Evolutionary conservation across 2,888 invertebrate genomes (phyloP).

Genomic region (Crioceris asparagi): DNA sequence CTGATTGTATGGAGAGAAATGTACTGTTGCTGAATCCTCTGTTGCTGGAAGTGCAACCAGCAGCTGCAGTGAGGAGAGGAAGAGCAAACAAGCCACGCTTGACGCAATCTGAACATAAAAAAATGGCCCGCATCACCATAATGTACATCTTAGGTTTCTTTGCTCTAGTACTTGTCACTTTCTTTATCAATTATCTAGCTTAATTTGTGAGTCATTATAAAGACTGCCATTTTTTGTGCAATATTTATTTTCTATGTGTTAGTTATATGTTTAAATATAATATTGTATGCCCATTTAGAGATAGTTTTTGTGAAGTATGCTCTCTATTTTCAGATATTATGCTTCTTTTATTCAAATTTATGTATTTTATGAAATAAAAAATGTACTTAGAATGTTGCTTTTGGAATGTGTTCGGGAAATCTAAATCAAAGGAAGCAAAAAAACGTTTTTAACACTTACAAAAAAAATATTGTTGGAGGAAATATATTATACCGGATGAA

Average conservation of each 20-base stretch:
- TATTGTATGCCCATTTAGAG: no score
- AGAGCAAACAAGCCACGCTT: constrained; percentile 26
- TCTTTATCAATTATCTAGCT: constrained; percentile 45
- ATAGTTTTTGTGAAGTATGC: no score
- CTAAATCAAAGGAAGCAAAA: no score
- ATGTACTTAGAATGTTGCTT: no score
- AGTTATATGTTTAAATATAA: neutral
- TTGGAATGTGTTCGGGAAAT: no score
- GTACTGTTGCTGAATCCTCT: constrained; percentile 42
- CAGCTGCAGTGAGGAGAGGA: no score
- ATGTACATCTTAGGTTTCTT: constrained; percentile 46
- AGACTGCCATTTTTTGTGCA: neutral
- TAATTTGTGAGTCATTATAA: constrained; percentile 26
- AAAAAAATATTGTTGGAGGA: no score
- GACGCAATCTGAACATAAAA: constrained; percentile 38
- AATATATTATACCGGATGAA: no score
- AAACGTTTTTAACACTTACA: no score
- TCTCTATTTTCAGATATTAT: no score
- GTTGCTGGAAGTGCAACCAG: constrained; percentile 42
- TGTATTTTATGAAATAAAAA: no score
- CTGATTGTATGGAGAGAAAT: constrained; percentile 23
- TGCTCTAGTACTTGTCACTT: constrained; percentile 42
- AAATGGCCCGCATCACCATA: constrained; percentile 44
- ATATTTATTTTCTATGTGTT: neutral
- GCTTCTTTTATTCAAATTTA: no score